Conservation (phyloP, 2,888 invertebrate genomes). For the Cyrtodaria siliqua region DNA sequence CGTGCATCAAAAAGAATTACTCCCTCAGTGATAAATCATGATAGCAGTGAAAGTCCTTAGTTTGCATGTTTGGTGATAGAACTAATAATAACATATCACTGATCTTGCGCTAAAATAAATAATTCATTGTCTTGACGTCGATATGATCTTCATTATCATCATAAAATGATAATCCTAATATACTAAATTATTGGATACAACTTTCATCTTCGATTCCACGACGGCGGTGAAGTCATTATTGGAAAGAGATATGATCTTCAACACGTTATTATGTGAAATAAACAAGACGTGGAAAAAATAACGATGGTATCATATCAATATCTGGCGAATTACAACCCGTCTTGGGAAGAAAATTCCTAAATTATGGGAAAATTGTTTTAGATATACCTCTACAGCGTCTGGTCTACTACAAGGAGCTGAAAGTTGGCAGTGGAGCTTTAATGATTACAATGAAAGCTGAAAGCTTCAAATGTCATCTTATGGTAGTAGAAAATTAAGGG, state of each 20-base stretch:
- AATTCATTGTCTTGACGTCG: conserved; percentile 52
- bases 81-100: conserved; percentile 54
- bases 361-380: no score
- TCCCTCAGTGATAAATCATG: conserved; percentile 32
- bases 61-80: conserved; percentile 47
- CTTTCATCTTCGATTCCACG: conserved; percentile 54
- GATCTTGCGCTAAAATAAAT: conserved; percentile 53
- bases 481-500: no score
- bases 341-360: no score
- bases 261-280: conserved; percentile 57
- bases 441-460: no score
- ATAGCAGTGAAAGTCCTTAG: conserved; percentile 29
- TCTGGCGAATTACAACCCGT: no score
- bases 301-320: no score
- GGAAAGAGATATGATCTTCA: conserved; percentile 51
- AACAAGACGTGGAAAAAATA: conserved; percentile 29
- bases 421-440: no score
- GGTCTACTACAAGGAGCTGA: no score
- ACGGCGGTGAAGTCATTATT: conserved; percentile 39
- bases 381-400: no score
- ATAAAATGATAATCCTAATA: conserved; percentile 66
- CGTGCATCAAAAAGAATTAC: conserved; percentile 60
- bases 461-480: no score
- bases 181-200: conserved; percentile 61
- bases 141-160: conserved; percentile 59